Percentiles rank a stretch among this genome's conserved stretches.
phyloP scores from a whole-genome alignment of 2,113 vertebrate species.

The Solea solea region DNA sequence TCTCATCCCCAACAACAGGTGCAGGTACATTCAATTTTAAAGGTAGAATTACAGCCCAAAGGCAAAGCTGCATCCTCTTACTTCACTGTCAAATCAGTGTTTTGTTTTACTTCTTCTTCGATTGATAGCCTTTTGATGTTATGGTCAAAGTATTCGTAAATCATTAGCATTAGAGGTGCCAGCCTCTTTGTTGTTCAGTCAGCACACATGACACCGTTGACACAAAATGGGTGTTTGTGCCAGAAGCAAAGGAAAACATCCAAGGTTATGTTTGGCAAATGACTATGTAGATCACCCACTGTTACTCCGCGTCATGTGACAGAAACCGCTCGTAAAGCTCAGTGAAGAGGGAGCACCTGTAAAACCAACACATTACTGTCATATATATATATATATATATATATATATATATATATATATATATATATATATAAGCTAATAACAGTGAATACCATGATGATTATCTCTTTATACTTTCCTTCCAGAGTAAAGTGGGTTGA shows the following conservation, averaged over 20 bases:
- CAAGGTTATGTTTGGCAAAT: neutral
- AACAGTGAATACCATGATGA: too few species aligned
- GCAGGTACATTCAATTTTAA: conserved; percentile 56
- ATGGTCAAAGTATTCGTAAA: conserved; percentile 11
- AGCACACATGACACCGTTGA: too few species aligned
- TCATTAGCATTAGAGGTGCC: neutral
- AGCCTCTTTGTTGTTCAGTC: too few species aligned
- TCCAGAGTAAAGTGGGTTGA: too few species aligned
- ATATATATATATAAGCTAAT: too few species aligned
- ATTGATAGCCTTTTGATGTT: conserved; percentile 5
- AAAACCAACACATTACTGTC: neutral
- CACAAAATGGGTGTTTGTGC: neutral
- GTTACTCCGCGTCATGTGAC: neutral
- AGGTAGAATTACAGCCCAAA: conserved; percentile 31
- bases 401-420: too few species aligned
- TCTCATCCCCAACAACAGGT: conserved; percentile 38
- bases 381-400: neutral
- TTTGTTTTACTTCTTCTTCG: neutral
- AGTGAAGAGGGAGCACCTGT: neutral
- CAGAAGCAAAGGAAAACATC: neutral
- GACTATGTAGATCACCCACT: neutral
- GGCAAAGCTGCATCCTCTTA: neutral
- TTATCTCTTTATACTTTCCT: too few species aligned
- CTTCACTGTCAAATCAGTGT: conserved; percentile 12
- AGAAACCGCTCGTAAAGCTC: conserved; percentile 1